Evolutionary conservation across 2,888 invertebrate species (phyloP), one percentile per base, ranked within the genome.

Genomic region (Orthonychiurus folsomi): DNA sequence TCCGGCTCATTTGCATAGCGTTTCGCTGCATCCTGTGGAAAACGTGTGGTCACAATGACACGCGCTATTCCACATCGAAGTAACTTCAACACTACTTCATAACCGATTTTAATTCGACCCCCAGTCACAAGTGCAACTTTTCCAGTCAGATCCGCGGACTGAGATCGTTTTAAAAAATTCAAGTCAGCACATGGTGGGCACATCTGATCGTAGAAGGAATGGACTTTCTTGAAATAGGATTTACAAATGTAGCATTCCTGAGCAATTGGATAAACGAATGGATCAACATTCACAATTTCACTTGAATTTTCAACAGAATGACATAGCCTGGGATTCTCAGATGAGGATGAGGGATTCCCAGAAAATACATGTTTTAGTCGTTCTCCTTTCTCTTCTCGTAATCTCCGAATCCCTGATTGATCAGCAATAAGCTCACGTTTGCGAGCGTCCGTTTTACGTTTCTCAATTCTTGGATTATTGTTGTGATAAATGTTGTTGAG

Each of bases 61-160:
- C 47, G 25, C 3, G 15, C 15, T 23, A 61, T 61, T 1, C 65
- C 65, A 37, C 27, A 47, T 2, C 66, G 62, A 2, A 66, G 52
- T n/a, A 66, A 52, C 53, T 62, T 62, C 55, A 66, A 50, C 21
- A 27, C 62, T 1, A 28, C 57, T 61, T 66, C 61, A 27, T 56
- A 66, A 23, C 66, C 66, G 47, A 66, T 66, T 63, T 66, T 66
- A n/a, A 65, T 56, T 56, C 66, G 62, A 1, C 60, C 66, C 15
- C 66, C 66, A 9, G 66, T 66, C 1, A 66, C 62, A n/a, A 66
- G 37, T 1, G 65, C 64, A n/a, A 58, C 57, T 53, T 61, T 58
- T 1, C 61, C 65, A 27, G 1, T 21, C 18, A 66, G 37, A 37
- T 56, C 37, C 28, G 59, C 55, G 48, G 27, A 23, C 56, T 61